Evolutionary conservation across 2,113 vertebrate species (phyloP).

Genomic region (Dasypus novemcinctus): DNA sequence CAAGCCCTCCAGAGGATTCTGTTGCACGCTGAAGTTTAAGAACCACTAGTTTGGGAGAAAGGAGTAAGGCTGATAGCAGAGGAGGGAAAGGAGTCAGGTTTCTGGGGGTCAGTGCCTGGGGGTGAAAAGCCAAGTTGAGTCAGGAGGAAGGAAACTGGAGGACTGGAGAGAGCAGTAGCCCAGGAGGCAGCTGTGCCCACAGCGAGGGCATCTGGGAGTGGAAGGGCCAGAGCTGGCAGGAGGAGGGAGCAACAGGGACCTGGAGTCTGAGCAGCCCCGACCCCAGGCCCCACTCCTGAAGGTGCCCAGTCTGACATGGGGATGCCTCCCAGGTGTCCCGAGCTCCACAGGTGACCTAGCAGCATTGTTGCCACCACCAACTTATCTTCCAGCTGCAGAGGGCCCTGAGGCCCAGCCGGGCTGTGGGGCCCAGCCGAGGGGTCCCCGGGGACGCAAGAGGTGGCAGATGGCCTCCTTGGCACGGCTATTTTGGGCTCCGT

Average conservation of each 20-base stretch:
- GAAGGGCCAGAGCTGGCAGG: neutral
- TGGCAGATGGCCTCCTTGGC: constrained; percentile 60
- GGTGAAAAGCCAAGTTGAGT: neutral
- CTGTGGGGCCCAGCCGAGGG: constrained; percentile 19
- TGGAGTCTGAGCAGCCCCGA: neutral
- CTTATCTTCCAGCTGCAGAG: neutral
- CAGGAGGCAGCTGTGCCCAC: neutral
- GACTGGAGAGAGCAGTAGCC: neutral
- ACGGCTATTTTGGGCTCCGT: constrained; percentile 58
- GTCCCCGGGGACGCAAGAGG: constrained; percentile 56
- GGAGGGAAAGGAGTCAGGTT: neutral
- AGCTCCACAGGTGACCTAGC: neutral
- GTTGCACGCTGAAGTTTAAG: neutral
- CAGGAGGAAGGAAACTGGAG: neutral
- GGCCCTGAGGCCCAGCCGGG: neutral
- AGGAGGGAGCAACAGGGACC: neutral
- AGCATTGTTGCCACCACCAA: neutral
- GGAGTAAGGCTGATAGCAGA: neutral
- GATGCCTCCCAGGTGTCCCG: neutral
- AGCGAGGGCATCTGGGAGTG: neutral
- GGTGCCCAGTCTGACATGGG: neutral
- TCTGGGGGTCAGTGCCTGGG: accelerated
- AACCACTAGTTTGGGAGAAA: neutral
- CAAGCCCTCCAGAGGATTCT: neutral
- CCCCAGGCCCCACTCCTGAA: neutral